A percentile compares a stretch with the other conserved stretches of the same genome.
Conservation (phyloP, 2,888 invertebrate species). For the Caenorhabditis sp. region DNA sequence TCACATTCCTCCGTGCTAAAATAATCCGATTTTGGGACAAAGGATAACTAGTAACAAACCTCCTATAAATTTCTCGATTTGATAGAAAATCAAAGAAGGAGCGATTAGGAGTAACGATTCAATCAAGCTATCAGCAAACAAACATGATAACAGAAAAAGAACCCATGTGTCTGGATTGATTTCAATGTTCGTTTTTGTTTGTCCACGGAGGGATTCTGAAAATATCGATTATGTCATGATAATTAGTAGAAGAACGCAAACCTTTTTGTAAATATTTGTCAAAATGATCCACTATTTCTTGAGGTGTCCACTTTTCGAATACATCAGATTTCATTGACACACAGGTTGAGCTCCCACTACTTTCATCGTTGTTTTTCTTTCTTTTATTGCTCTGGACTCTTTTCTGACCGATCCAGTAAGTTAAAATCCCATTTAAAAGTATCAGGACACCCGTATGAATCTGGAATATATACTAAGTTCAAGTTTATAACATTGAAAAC, state of each 20-base stretch:
- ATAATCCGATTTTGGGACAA: background rate
- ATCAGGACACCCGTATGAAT: background rate
- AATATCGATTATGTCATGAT: no score
- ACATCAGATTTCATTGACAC: background rate
- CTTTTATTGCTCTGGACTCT: background rate
- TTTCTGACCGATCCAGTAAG: background rate
- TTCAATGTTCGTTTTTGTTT: no score
- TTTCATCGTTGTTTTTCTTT: background rate
- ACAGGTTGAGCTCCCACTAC: background rate
- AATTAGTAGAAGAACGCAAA: background rate
- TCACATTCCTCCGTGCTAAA: background rate
- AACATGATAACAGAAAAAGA: no score
- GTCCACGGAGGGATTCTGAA: no score
- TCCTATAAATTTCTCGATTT: background rate
- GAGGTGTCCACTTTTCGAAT: background rate
- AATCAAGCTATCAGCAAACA: no score
- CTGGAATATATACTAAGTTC: background rate
- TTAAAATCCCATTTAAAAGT: background rate
- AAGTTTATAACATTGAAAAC: background rate
- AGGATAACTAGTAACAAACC: background rate
- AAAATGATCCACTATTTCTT: background rate
- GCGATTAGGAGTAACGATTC: no score
- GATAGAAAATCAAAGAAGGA: background rate
- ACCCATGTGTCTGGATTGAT: no score
- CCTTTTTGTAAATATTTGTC: background rate